A percentile compares a stretch with the other conserved stretches of the same genome.
Evolutionary conservation across 2,113 vertebrate species (phyloP).

Genomic region (Ictalurus furcatus): DNA sequence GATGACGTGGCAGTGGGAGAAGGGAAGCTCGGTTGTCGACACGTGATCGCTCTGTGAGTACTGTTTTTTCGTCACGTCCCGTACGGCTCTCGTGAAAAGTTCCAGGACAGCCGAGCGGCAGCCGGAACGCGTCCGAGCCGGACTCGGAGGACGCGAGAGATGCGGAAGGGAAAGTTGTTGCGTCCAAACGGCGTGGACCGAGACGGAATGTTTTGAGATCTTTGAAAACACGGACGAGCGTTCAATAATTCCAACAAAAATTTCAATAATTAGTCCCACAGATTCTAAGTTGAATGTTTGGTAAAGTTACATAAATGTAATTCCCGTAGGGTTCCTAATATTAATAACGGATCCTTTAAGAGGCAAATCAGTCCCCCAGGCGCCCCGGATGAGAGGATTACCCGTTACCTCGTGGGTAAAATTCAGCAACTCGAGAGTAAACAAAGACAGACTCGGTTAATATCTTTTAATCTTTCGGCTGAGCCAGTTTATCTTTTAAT

Average conservation of each 20-base stretch:
- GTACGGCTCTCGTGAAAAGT: neutral
- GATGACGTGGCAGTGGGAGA: neutral
- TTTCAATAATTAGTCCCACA: neutral
- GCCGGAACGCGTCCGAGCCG: neutral
- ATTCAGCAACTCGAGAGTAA: neutral
- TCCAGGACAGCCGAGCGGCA: neutral
- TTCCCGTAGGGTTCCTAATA: neutral
- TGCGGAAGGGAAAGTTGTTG: neutral
- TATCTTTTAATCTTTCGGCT: neutral
- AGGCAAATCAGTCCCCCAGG: neutral
- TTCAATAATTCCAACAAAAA: neutral
- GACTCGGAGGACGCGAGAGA: neutral
- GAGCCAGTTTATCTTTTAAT: neutral
- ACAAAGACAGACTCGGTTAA: neutral
- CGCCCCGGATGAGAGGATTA: neutral
- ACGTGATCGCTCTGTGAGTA: neutral
- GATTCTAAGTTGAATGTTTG: neutral
- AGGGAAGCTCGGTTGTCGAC: neutral
- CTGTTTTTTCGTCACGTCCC: neutral
- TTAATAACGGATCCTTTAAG: neutral
- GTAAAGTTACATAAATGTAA: neutral
- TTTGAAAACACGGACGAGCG: no score
- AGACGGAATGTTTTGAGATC: neutral
- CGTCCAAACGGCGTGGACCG: neutral
- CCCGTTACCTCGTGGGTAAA: neutral